These are phyloP conservation scores for Tolypeutes matacus DNA, from an alignment of 2,797 vertebrate species.

Conservation along the genomic window DNA sequence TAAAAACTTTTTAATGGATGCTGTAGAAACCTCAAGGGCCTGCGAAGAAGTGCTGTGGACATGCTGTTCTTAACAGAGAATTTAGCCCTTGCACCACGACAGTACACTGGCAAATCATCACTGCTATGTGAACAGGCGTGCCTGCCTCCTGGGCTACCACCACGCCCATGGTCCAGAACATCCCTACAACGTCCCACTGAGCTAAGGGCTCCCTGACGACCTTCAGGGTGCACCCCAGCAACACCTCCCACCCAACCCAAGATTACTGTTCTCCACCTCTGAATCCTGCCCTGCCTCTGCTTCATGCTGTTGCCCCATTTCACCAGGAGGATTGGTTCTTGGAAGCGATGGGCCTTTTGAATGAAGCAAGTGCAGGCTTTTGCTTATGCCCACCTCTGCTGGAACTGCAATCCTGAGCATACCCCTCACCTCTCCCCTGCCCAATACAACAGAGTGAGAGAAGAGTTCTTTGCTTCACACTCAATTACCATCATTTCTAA, in stretches of 20 bases:
- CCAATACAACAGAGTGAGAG: neutral
- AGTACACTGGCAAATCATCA: slow-evolving; percentile 47
- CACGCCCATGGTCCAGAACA: neutral
- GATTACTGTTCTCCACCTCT: neutral
- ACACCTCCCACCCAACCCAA: neutral
- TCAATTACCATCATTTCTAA: neutral
- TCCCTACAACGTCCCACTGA: neutral
- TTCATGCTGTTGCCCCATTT: neutral
- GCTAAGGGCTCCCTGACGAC: neutral
- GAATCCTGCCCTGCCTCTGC: neutral
- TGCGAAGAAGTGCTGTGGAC: neutral
- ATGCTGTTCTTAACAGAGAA: neutral
- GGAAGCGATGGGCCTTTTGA: neutral
- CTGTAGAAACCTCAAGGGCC: slow-evolving; percentile 18
- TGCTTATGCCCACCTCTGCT: neutral
- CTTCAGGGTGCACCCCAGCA: neutral
- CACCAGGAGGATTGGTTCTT: neutral
- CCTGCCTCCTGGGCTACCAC: neutral
- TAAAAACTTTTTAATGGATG: neutral
- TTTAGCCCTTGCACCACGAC: neutral
- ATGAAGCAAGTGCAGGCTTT: neutral
- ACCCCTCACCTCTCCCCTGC: neutral
- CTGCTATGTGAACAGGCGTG: neutral
- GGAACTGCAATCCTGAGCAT: neutral
- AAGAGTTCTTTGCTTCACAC: neutral